Evolutionary conservation across 1,140 invertebrate genomes (phyloP).

Genomic region (Drusus annulatus): DNA sequence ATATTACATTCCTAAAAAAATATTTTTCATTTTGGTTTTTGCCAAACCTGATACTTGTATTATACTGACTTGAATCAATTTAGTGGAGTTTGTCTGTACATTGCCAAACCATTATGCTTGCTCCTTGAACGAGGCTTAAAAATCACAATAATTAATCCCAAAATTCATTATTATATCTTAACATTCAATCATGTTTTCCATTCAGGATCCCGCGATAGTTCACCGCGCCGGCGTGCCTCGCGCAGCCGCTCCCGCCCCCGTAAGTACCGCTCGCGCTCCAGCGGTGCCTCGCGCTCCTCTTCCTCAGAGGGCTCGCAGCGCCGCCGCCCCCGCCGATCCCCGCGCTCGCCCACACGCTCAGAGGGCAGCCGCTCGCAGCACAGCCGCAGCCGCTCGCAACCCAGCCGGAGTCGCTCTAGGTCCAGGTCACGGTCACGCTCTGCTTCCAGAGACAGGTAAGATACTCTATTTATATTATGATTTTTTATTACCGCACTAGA

Average conservation of each 20-base stretch:
- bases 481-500: no score
- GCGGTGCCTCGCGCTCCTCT: conserved; percentile 67
- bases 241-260: conserved; percentile 71
- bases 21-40: no score
- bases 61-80: no score
- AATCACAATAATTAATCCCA: neutral
- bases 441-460: conserved; percentile 74
- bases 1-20: no score
- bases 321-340: conserved; percentile 66
- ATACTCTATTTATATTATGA: no score
- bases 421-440: conserved; percentile 77
- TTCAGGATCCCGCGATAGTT: conserved; percentile 61
- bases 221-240: conserved; percentile 65
- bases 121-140: no score
- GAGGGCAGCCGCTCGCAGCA: conserved; percentile 71
- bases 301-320: conserved; percentile 69
- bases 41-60: no score
- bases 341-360: conserved; percentile 65
- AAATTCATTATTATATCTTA: neutral
- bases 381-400: conserved; percentile 72
- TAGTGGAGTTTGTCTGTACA: no score
- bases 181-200: neutral
- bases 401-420: conserved; percentile 70
- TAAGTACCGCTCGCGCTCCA: conserved; percentile 70
- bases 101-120: no score